Base-by-base conservation (phyloP, 2,888 invertebrate genomes). In the Euproctis similis region DNA sequence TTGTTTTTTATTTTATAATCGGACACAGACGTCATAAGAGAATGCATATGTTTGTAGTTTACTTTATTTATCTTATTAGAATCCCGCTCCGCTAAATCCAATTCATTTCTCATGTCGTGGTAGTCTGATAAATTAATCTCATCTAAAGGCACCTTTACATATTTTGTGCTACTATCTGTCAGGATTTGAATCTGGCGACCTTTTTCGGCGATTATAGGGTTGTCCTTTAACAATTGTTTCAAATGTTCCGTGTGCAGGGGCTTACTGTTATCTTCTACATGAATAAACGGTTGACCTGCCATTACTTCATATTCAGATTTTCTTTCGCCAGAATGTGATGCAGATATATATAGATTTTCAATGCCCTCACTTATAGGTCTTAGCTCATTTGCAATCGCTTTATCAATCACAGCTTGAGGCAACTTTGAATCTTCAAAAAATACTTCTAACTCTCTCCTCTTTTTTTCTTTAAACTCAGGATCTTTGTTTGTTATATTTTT, bases 221-320 rank as follows among this genome's bases (percentile, higher is more conserved):
- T 74, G 31, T 63, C 61, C 44, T 71, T 73, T 2, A 82, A 24
- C 44, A 68, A 52, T 27, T 64, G 52, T 34, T 63, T 75, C 32
- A 77, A 61, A 58, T 81, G 72, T 25, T 75, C 65, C 0, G 26
- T 24, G 1, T 64, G 55, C 8, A 78, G 42, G 5, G 78, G 81
- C 29, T 54, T 69, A 12, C 50, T 62, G n/a, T 58, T 50, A 26
- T 76, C 73, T 22, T 64, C 68, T 21, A 81, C 42, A 28, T 65
- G 42, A 4, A 77, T 77, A 39, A 84, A 84, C 2, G 84, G 84
- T 38, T 84, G 84, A 1, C 82, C 82, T 19, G 73, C 64, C 82
- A 84, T 78, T 3, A 84, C 75, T 42, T 82, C 82, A 36, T 73
- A 74, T 35, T 82, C 82, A 1, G 78, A 64, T 43, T 68, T 73